A percentile compares a stretch with the other conserved stretches of the same genome.
Evolutionary conservation across 2,113 vertebrate genomes (phyloP).

Genomic region (Cyprinus carpio): DNA sequence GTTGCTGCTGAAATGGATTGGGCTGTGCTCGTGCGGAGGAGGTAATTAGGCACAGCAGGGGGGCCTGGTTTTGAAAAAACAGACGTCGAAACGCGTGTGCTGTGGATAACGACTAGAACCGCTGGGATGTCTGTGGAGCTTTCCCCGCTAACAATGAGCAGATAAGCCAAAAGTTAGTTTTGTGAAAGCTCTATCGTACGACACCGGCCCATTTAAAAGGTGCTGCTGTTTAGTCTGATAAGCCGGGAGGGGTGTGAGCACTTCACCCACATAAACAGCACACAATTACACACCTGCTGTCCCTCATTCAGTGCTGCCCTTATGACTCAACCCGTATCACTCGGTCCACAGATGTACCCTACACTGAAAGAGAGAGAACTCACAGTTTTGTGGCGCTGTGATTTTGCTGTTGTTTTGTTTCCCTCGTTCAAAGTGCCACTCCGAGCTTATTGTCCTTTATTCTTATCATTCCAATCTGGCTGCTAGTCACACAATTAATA

Average conservation of each 20-base stretch:
- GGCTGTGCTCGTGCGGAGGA: constrained; percentile 31
- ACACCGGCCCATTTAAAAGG: constrained; percentile 55
- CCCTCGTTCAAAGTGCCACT: constrained; percentile 52
- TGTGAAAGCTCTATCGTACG: constrained; percentile 51
- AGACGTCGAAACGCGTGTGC: too few relatives aligned
- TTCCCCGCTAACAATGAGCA: constrained; percentile 47
- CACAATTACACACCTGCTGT: constrained; percentile 28
- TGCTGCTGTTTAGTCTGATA: constrained; percentile 60
- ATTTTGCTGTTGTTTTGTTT: constrained; percentile 45
- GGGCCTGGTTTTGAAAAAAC: constrained; percentile 40
- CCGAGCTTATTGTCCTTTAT: constrained; percentile 54
- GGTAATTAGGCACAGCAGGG: constrained; percentile 53
- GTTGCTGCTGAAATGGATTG: constrained; percentile 59
- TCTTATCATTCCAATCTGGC: constrained; percentile 62
- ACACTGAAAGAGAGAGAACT: constrained; percentile 21
- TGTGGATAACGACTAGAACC: constrained; percentile 12
- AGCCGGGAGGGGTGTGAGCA: constrained; percentile 42
- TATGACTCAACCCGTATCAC: constrained; percentile 48
- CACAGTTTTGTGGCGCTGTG: too few relatives aligned
- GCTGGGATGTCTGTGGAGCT: constrained; percentile 51
- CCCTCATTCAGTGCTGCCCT: constrained; percentile 33
- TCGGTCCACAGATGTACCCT: neutral
- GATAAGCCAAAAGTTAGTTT: constrained; percentile 60
- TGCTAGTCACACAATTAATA: constrained; percentile 63
- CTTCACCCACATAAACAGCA: constrained; percentile 35